phyloP scores from a whole-genome alignment of 1,140 invertebrate species.

The Brachionus paranguensis region DNA sequence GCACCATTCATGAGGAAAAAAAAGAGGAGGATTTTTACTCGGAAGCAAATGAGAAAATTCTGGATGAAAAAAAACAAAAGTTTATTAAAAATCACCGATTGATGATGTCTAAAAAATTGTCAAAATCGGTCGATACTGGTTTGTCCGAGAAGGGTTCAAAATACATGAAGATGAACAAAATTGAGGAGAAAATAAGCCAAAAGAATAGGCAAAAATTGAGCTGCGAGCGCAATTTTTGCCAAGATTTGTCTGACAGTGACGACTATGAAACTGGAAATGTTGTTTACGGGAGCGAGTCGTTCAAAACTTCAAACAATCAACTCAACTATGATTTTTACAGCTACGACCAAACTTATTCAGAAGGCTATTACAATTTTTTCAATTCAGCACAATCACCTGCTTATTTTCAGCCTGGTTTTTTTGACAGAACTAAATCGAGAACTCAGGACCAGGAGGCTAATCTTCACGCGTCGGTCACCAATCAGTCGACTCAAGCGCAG shows the following conservation, averaged over 20 bases:
- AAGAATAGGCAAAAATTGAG: neutral
- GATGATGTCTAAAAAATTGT: conserved; percentile 12
- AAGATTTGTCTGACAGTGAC: neutral
- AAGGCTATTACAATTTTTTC: neutral
- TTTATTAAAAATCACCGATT: conserved; percentile 16
- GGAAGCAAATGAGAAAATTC: neutral
- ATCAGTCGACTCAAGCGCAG: neutral
- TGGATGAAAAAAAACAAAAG: conserved; percentile 6
- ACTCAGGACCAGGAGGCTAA: neutral
- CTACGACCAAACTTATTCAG: neutral
- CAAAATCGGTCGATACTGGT: conserved; percentile 23
- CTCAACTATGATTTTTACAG: conserved; percentile 8
- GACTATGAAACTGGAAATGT: neutral
- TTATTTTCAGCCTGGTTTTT: conserved; percentile 15
- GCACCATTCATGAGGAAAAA: neutral
- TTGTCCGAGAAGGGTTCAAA: neutral
- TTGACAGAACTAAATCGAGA: neutral
- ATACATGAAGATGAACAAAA: conserved; percentile 10
- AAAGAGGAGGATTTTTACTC: neutral
- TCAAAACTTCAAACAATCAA: neutral
- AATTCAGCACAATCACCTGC: neutral
- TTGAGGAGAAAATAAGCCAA: neutral
- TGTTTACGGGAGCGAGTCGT: neutral
- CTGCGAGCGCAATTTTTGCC: neutral
- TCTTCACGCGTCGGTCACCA: neutral